These are phyloP conservation scores for Poeciliopsis infans DNA, from an alignment of 2,797 vertebrate genomes.

Conservation along the genomic window DNA sequence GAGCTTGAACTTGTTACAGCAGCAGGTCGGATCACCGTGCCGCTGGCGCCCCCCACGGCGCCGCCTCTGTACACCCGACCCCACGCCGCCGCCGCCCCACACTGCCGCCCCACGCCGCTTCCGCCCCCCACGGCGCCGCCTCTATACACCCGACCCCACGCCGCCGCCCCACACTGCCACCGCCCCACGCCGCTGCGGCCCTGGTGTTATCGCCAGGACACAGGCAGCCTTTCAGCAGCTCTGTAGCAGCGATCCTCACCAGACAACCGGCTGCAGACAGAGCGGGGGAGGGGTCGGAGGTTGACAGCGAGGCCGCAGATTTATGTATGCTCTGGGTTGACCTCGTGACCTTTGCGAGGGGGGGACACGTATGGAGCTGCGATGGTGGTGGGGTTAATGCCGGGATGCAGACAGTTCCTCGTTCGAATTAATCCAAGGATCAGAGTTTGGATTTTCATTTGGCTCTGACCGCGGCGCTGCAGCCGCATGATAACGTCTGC, in stretches of 20 bases:
- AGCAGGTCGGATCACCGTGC: too few relatives aligned
- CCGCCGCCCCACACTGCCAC: too few relatives aligned
- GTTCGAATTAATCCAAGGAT: slow-evolving; percentile 51
- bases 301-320: slow-evolving; percentile 63
- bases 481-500: slow-evolving; percentile 13
- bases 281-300: slow-evolving; percentile 11
- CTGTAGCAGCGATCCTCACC: too few relatives aligned
- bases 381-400: slow-evolving; percentile 18
- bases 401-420: slow-evolving; percentile 34
- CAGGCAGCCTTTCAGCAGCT: slow-evolving; percentile 45
- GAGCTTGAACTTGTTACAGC: too few relatives aligned
- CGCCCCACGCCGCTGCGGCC: too few relatives aligned
- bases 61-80: too few relatives aligned
- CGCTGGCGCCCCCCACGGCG: too few relatives aligned
- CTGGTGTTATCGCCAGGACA: slow-evolving; percentile 51
- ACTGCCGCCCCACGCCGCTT: too few relatives aligned
- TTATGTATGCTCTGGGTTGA: slow-evolving; percentile 69
- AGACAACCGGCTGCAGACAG: slow-evolving; percentile 28
- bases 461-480: slow-evolving; percentile 29
- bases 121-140: too few relatives aligned
- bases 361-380: slow-evolving; percentile 36
- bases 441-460: slow-evolving; percentile 54
- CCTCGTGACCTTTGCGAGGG: slow-evolving; percentile 56
- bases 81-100: too few relatives aligned
- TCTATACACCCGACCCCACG: too few relatives aligned